Evolutionary conservation across 1,140 invertebrate species (phyloP).

Genomic region (Macrocentrus cingulum): DNA sequence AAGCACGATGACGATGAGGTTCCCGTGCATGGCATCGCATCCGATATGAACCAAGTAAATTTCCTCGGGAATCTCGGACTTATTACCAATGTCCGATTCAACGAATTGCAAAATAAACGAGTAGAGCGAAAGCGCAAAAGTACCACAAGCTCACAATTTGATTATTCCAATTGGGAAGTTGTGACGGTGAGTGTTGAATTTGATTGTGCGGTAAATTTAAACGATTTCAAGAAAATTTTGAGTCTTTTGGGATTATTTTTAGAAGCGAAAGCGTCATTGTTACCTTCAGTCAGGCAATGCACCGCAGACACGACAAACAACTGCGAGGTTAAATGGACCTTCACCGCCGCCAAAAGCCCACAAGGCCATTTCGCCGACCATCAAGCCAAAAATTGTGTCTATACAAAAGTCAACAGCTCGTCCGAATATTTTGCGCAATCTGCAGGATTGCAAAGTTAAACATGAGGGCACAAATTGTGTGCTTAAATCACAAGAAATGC

Average conservation of each 20-base stretch:
- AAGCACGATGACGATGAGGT: conserved; percentile 32
- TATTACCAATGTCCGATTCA: conserved; percentile 50
- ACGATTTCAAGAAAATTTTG: too few relatives aligned
- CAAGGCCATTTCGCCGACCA: conserved; percentile 34
- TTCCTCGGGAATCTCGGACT: conserved; percentile 55
- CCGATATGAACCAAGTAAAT: conserved; percentile 29
- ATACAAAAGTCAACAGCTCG: conserved; percentile 35
- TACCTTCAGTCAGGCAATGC: conserved; percentile 57
- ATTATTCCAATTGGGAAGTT: conserved; percentile 55
- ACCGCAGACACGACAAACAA: conserved; percentile 59
- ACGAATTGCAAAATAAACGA: conserved; percentile 58
- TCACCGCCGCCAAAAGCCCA: conserved; percentile 40
- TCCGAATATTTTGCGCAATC: conserved; percentile 45
- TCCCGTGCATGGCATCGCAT: conserved; percentile 2
- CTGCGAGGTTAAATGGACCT: conserved; percentile 48
- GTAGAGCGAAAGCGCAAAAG: conserved; percentile 61
- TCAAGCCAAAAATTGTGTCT: conserved; percentile 38
- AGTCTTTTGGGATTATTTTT: conserved; percentile 34
- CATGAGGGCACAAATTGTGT: too few relatives aligned
- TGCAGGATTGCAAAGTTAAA: too few relatives aligned
- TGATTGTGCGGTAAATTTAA: too few relatives aligned
- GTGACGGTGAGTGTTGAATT: conserved; percentile 39
- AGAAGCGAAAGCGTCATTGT: conserved; percentile 56
- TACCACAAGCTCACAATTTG: conserved; percentile 61
- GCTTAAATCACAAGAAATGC: conserved; percentile 45